Conservation (phyloP, 2,888 invertebrate genomes). For the Eugnorisma glareosa region DNA sequence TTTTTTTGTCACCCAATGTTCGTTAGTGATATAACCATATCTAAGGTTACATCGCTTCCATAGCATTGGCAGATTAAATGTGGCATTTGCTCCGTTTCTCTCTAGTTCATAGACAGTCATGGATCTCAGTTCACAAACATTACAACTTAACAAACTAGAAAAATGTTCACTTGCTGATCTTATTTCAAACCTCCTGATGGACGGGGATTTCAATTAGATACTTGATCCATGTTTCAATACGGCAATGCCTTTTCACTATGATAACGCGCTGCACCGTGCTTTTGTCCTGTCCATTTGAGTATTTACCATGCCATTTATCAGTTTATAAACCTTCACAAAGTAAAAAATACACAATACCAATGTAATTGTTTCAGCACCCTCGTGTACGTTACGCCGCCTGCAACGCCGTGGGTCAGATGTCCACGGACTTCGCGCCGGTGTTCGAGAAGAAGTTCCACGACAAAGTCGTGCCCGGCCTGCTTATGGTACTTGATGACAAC, state of each 20-base stretch:
- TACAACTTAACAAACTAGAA: neutral
- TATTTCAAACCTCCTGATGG: neutral
- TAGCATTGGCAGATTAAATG: slow-evolving; percentile 88
- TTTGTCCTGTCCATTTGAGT: neutral
- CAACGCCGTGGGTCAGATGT: slow-evolving; percentile 99
- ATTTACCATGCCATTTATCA: neutral
- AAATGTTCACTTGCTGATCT: neutral
- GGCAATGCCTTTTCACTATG: neutral
- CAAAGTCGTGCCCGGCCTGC: slow-evolving; percentile 97
- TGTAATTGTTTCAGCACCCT: slow-evolving; percentile 92
- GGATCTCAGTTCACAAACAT: slow-evolving; percentile 88
- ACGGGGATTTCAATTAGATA: neutral
- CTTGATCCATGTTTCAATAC: neutral
- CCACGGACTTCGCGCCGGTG: slow-evolving; percentile 98
- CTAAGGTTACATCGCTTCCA: slow-evolving; percentile 85
- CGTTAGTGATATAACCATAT: slow-evolving; percentile 84
- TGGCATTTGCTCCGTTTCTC: slow-evolving; percentile 85
- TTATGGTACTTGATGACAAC: slow-evolving; percentile 97
- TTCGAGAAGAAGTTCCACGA: slow-evolving; percentile 99
- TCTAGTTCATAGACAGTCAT: slow-evolving; percentile 79
- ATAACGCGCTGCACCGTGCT: neutral
- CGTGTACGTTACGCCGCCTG: slow-evolving; percentile 99
- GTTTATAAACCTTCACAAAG: neutral
- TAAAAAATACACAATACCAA: neutral
- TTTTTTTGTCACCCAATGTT: slow-evolving; percentile 86